Conservation (phyloP, 2,888 invertebrate species). For the Callimorpha dominula region DNA sequence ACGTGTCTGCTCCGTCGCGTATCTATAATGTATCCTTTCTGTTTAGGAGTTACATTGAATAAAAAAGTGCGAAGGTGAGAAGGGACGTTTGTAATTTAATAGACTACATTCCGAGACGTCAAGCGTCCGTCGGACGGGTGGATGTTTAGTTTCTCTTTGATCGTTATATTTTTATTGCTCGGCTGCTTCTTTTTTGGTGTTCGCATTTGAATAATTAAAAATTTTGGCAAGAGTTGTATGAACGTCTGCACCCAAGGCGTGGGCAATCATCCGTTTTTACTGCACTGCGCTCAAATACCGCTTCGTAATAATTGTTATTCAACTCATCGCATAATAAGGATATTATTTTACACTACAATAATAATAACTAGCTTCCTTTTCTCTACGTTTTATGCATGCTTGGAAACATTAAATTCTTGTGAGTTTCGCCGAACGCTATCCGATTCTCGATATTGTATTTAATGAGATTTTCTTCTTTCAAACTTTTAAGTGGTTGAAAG, state of each 20-base stretch:
- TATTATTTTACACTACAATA: slow-evolving; percentile 62
- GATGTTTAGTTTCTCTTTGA: slow-evolving; percentile 58
- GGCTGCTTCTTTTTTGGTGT: slow-evolving; percentile 52
- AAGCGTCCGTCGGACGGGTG: slow-evolving; percentile 57
- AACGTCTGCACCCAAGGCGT: slow-evolving; percentile 57
- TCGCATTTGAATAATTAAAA: slow-evolving; percentile 71
- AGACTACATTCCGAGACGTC: slow-evolving; percentile 73
- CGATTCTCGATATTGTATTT: slow-evolving; percentile 22
- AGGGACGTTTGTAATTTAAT: slow-evolving; percentile 78
- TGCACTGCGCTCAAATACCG: slow-evolving; percentile 64
- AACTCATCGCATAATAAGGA: slow-evolving; percentile 56
- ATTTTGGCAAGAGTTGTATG: slow-evolving; percentile 66
- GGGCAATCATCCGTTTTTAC: slow-evolving; percentile 61
- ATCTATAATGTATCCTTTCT: slow-evolving; percentile 84
- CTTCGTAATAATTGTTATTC: slow-evolving; percentile 59
- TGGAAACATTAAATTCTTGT: slow-evolving; percentile 31
- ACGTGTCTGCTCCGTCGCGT: slow-evolving; percentile 83
- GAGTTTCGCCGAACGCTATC: slow-evolving; percentile 36
- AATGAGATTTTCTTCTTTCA: background rate
- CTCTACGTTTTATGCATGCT: slow-evolving; percentile 43
- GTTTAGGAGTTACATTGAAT: slow-evolving; percentile 82
- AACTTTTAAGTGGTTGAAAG: background rate
- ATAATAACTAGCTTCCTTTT: slow-evolving; percentile 47
- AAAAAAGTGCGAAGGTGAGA: slow-evolving; percentile 76
- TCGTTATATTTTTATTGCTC: slow-evolving; percentile 54